A percentile compares a stretch with the other conserved stretches of the same genome.
These are phyloP conservation scores for Melikaiella ostensackeni DNA, from an alignment of 2,888 invertebrate species.

Conservation along the genomic window DNA sequence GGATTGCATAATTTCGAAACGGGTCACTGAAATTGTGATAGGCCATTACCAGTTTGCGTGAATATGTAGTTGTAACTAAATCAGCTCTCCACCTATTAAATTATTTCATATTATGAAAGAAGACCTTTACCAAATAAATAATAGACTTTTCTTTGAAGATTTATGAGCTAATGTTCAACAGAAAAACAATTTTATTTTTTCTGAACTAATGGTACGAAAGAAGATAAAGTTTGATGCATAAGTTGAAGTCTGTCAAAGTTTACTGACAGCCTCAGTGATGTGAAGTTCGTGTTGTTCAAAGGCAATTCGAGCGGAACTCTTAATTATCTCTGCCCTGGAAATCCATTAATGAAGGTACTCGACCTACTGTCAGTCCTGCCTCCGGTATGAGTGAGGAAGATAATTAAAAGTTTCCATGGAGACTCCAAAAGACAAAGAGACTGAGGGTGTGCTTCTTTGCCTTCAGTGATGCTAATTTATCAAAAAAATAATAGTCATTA, in stretches of 20 bases:
- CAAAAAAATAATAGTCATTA: not conserved
- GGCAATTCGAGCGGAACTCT: conserved; percentile 54
- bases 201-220: not conserved
- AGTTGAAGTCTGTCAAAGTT: not conserved
- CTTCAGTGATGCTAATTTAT: not conserved
- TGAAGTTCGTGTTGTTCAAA: not conserved
- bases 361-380: conserved; percentile 41
- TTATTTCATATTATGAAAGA: not conserved
- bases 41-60: not conserved
- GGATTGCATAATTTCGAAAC: not conserved
- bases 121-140: not conserved
- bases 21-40: not conserved
- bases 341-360: conserved; percentile 61
- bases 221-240: not conserved
- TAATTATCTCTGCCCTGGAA: conserved; percentile 60
- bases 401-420: conserved; percentile 64
- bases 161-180: not conserved
- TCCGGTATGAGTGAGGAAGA: conserved; percentile 50
- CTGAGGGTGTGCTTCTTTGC: not conserved
- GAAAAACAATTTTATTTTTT: not conserved
- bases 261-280: not conserved
- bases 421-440: conserved; percentile 32
- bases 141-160: not conserved
- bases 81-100: not conserved
- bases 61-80: not conserved